Conservation (phyloP, 2,797 vertebrate species). For the Aldrovandia affinis region DNA sequence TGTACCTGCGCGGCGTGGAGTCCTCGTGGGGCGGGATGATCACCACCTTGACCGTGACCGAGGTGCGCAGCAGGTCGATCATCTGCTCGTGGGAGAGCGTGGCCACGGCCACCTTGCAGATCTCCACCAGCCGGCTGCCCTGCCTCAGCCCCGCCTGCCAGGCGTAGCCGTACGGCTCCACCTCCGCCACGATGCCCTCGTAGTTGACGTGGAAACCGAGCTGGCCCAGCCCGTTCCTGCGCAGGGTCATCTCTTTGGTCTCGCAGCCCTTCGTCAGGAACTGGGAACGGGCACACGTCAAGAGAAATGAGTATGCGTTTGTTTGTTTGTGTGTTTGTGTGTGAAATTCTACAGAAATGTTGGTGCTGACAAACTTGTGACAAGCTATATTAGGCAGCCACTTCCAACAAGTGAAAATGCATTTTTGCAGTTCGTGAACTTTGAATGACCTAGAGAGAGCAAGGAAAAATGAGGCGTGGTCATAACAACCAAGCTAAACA, state of each 20-base stretch:
- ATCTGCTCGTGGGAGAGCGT: conserved; percentile 96
- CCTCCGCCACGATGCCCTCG: conserved; percentile 94
- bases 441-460: not conserved
- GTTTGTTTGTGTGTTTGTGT: not conserved
- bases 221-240: conserved; percentile 94
- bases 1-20: conserved; percentile 92
- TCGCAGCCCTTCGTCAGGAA: conserved; percentile 93
- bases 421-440: not conserved
- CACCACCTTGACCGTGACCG: conserved; percentile 93
- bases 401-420: not conserved
- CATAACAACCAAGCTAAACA: not conserved
- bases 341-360: not conserved
- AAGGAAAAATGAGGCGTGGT: not conserved
- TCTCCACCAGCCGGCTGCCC: conserved; percentile 94
- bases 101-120: conserved; percentile 94
- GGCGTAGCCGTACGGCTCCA: conserved; percentile 95
- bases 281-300: conserved; percentile 61
- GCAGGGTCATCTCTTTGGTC: conserved; percentile 94
- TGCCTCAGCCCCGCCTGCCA: conserved; percentile 96
- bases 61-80: conserved; percentile 95
- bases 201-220: conserved; percentile 98
- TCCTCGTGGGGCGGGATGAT: conserved; percentile 95
- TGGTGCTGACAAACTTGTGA: not conserved
- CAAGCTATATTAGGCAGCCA: not conserved
- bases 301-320: not conserved